These are phyloP conservation scores for Drosophila auraria DNA, from an alignment of 1,140 invertebrate genomes.

Conservation along the genomic window DNA sequence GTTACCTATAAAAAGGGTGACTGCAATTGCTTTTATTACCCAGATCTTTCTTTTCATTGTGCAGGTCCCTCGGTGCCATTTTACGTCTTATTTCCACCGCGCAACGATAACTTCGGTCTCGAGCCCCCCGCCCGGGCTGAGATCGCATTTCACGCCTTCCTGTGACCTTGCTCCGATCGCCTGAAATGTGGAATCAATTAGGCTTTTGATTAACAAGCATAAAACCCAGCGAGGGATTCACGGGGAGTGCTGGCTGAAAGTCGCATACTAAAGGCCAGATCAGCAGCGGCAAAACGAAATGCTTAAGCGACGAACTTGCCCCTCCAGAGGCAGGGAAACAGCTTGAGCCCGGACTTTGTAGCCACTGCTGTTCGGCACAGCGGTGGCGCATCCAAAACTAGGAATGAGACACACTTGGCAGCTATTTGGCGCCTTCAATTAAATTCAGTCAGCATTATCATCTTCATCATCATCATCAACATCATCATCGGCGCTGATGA, in stretches of 20 bases:
- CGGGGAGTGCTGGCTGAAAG: not conserved
- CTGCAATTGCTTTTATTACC: not conserved
- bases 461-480: not conserved
- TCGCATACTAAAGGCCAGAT: conserved; percentile 2
- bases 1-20: not conserved
- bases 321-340: not conserved
- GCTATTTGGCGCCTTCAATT: conserved; percentile 73
- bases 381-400: conserved; percentile 19
- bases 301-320: conserved; percentile 32
- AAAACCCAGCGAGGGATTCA: conserved; percentile 30
- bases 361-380: conserved; percentile 5
- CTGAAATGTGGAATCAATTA: conserved; percentile 53
- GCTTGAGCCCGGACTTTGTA: conserved; percentile 23
- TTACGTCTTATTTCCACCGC: not conserved
- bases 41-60: not conserved
- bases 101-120: not conserved
- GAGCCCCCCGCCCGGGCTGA: not conserved
- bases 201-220: conserved; percentile 63
- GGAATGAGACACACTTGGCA: conserved; percentile 19
- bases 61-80: not conserved
- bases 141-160: conserved; percentile 55
- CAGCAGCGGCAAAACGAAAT: conserved; percentile 18
- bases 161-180: conserved; percentile 19
- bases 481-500: conserved; percentile 18
- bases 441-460: conserved; percentile 19